phyloP scores from a whole-genome alignment of 2,888 invertebrate species.

The Agrochola circellaris region DNA sequence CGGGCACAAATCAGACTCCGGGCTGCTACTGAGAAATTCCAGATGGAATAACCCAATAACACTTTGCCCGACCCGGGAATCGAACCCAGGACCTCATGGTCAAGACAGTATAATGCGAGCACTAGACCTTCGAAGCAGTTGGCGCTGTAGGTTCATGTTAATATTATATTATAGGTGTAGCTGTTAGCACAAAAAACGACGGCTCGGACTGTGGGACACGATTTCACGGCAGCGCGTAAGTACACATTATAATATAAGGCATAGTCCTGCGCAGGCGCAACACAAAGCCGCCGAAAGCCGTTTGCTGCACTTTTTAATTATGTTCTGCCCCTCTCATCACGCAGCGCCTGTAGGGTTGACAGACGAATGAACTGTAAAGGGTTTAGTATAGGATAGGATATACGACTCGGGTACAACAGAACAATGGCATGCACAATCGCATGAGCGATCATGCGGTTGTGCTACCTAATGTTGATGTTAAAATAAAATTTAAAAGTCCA shows the following conservation, averaged over 20 bases:
- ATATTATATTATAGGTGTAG: not conserved
- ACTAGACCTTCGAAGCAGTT: too few relatives aligned
- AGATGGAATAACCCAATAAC: too few relatives aligned
- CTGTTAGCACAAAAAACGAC: not conserved
- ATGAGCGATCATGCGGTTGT: too few relatives aligned
- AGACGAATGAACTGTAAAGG: not conserved
- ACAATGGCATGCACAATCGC: too few relatives aligned
- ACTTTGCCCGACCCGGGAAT: too few relatives aligned
- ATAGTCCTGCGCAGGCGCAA: conserved; percentile 19
- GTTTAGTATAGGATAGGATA: not conserved
- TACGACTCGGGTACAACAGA: not conserved
- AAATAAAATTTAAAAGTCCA: not conserved
- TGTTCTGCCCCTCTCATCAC: conserved; percentile 41
- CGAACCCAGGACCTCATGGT: too few relatives aligned
- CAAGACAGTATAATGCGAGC: too few relatives aligned
- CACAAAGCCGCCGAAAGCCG: conserved; percentile 64
- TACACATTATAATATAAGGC: conserved; percentile 29
- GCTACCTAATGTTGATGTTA: not conserved
- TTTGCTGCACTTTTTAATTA: conserved; percentile 63
- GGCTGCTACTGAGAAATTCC: too few relatives aligned
- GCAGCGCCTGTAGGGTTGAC: conserved; percentile 49
- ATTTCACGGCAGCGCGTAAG: conserved; percentile 43
- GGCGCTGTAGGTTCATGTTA: not conserved
- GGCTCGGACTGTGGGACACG: conserved; percentile 17
- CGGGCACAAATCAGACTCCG: too few relatives aligned